A percentile compares a stretch with the other conserved stretches of the same genome.
phyloP scores from a whole-genome alignment of 2,888 invertebrate species.

The Dusona sp. region DNA sequence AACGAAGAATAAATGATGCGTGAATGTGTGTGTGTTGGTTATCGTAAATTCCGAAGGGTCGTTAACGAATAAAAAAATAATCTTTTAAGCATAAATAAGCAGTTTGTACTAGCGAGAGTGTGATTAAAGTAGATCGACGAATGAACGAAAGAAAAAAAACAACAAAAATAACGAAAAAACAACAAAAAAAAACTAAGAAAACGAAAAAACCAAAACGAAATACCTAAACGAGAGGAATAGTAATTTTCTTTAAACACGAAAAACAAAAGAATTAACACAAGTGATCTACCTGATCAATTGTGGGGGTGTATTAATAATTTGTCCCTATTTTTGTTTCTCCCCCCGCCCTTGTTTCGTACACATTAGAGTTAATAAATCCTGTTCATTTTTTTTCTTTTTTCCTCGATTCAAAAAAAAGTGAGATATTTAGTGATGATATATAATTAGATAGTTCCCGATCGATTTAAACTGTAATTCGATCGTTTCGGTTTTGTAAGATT shows the following conservation, averaged over 20 bases:
- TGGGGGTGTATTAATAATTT: conserved; percentile 6
- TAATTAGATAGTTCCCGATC: conserved; percentile 42
- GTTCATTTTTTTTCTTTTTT: conserved; percentile 14
- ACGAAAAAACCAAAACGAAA: conserved; percentile 39
- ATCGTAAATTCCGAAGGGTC: conserved; percentile 55
- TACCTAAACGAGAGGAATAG: conserved; percentile 32
- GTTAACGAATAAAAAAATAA: conserved; percentile 45
- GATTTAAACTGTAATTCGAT: conserved; percentile 41
- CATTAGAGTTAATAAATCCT: neutral
- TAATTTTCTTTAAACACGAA: conserved; percentile 46
- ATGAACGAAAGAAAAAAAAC: neutral
- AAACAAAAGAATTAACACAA: conserved; percentile 18
- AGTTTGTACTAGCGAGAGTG: conserved; percentile 56
- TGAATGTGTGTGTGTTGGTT: conserved; percentile 27
- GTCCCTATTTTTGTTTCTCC: conserved; percentile 13
- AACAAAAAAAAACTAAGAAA: conserved; percentile 1
- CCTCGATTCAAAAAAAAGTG: conserved; percentile 30
- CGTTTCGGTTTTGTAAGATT: conserved; percentile 63
- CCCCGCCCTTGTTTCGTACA: conserved; percentile 1
- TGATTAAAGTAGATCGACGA: conserved; percentile 40
- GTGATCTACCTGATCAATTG: conserved; percentile 58
- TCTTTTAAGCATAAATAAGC: conserved; percentile 48
- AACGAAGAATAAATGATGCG: conserved; percentile 16
- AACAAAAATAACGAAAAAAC: conserved; percentile 16
- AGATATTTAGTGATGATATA: conserved; percentile 33